A percentile compares a stretch with the other conserved stretches of the same genome.
Conservation (phyloP, 2,888 invertebrate species). For the Drosophila pegasa region DNA sequence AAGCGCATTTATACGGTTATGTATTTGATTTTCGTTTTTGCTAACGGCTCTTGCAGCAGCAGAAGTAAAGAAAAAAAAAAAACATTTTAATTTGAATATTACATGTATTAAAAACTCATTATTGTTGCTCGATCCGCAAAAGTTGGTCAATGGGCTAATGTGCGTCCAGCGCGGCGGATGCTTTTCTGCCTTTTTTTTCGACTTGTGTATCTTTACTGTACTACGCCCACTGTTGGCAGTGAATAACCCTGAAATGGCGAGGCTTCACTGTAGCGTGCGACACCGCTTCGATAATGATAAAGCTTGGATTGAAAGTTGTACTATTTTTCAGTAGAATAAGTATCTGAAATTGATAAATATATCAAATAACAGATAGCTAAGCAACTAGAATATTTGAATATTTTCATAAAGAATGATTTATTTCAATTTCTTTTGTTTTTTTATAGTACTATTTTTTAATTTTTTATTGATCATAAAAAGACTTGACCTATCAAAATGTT, state of each 20-base stretch:
- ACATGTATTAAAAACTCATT: slow-evolving; percentile 78
- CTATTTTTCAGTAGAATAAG: background rate
- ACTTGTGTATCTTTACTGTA: background rate
- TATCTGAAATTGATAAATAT: no score
- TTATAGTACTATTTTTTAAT: no score
- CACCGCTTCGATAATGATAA: background rate
- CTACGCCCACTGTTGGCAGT: slow-evolving; percentile 36
- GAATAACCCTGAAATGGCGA: slow-evolving; percentile 32
- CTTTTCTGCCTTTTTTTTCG: background rate
- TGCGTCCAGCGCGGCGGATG: slow-evolving; percentile 54
- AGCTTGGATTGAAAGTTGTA: background rate
- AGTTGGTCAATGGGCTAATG: slow-evolving; percentile 78
- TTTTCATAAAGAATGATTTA: no score
- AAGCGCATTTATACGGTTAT: slow-evolving; percentile 47
- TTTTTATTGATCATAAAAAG: no score
- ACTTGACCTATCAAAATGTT: no score
- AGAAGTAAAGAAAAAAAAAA: background rate
- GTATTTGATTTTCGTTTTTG: slow-evolving; percentile 66
- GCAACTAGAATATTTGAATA: no score
- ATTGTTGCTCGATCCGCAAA: slow-evolving; percentile 58
- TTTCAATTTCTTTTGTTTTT: no score
- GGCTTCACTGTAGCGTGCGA: background rate
- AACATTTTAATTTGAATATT: slow-evolving; percentile 75
- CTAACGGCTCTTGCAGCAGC: slow-evolving; percentile 25
- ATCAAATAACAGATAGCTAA: no score